Conservation (phyloP, 2,113 vertebrate species). For the Columba livia region DNA sequence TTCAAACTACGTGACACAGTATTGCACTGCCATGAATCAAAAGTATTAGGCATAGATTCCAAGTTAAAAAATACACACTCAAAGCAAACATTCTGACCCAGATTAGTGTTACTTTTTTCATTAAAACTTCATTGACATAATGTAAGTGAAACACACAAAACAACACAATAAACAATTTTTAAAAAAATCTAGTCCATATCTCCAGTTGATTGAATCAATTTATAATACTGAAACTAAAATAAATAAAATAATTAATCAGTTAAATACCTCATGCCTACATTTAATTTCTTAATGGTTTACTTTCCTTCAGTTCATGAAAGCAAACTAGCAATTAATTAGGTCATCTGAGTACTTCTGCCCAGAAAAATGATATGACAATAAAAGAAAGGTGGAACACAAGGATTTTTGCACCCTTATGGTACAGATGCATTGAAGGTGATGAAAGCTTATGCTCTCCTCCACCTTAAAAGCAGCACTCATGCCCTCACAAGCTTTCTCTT, state of each 20-base stretch:
- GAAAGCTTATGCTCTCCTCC: background rate
- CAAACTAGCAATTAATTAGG: background rate
- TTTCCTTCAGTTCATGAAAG: background rate
- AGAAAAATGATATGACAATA: background rate
- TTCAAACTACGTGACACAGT: background rate
- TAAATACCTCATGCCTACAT: accelerated
- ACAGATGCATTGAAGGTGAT: background rate
- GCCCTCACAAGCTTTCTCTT: background rate
- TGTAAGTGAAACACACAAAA: background rate
- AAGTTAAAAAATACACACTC: background rate
- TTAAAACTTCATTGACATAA: background rate
- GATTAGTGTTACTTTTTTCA: background rate
- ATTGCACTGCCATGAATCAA: background rate
- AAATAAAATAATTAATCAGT: background rate
- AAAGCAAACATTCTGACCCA: background rate
- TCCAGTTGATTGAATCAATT: background rate
- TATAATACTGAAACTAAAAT: background rate
- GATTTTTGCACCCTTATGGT: background rate
- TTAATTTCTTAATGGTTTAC: background rate
- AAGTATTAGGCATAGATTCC: background rate
- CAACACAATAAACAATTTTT: background rate
- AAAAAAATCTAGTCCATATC: background rate
- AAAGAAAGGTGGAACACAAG: background rate
- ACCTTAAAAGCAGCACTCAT: background rate
- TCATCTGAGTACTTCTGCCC: background rate